phyloP scores from a whole-genome alignment of 2,797 vertebrate species.

The Neosilurus hyrtlii region DNA sequence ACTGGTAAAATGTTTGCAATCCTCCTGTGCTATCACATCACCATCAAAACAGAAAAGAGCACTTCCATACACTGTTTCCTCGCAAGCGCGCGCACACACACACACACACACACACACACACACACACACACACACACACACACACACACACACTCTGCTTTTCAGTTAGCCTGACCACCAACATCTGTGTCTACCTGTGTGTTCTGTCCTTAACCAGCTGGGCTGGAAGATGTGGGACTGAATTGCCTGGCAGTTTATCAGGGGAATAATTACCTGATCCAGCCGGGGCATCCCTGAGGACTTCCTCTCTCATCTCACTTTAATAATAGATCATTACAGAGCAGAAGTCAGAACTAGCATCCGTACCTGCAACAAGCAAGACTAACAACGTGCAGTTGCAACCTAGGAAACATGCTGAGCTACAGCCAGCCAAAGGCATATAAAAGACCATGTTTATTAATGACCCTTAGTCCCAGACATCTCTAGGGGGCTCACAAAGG shows the following conservation, averaged over 20 bases:
- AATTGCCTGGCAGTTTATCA: constrained; percentile 60
- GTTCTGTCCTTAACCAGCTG: constrained; percentile 24
- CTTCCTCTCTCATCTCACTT: constrained; percentile 58
- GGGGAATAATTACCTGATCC: constrained; percentile 65
- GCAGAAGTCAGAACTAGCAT: constrained; percentile 50
- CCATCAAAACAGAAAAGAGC: neutral
- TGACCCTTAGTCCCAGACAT: neutral
- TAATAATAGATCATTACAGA: constrained; percentile 65
- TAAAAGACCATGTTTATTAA: constrained; percentile 36
- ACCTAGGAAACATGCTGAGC: constrained; percentile 16
- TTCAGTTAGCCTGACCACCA: neutral
- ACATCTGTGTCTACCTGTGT: constrained; percentile 26
- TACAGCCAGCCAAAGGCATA: constrained; percentile 26
- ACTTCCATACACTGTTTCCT: neutral
- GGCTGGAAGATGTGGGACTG: constrained; percentile 47
- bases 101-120: neutral
- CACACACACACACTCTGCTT: neutral
- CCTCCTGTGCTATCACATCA: neutral
- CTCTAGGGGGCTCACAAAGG: constrained; percentile 8
- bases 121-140: neutral
- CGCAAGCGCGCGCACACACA: neutral
- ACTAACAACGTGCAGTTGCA: constrained; percentile 31
- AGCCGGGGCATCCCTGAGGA: constrained; percentile 56
- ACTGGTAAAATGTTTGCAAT: neutral
- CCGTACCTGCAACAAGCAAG: constrained; percentile 51